Evolutionary conservation across 2,113 vertebrate species (phyloP), one percentile per base, ranked within the genome.

Genomic region (Coryphaenoides rupestris): DNA sequence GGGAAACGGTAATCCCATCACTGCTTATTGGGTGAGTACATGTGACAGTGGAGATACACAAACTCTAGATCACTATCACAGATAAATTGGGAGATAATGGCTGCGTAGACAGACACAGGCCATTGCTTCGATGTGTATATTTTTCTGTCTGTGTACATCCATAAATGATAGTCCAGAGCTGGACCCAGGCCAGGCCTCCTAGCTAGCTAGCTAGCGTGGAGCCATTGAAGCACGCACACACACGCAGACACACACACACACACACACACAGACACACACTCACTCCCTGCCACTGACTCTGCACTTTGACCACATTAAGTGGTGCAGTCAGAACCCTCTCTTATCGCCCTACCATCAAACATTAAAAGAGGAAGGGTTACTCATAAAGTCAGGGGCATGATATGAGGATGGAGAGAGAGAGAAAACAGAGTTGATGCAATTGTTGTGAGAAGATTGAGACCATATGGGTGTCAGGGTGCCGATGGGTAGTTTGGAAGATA

Each of bases 301-400:
- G 87, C 85, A 85, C 91, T 92, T 92, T 89, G 91, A 87, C 88
- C 90, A 87, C 88, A 89, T 91, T 88, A 91, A 87, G 75, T 33
- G 54, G 2, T 53, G 77, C 78, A 75, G 80, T 78, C 75, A 28
- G 77, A 24, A 74, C 78, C 73, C 58, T 65, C 80, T 77, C 84
- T 91, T 91, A 91, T 92, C 89, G 66, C 75, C 75, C 67, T 70
- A 76, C 28, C 86, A 89, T 89, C 84, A 86, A 88, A 89, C 87
- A 85, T 88, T 86, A 85, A 88, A 83, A 88, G 84, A 85, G 80
- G 81, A 77, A 75, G 73, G 70, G 79, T 78, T 65, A 70, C 82
- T 75, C 76, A 81, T 81, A 85, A 84, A 85, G 75, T 72, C 67
- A 21, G 66, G 82, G 70, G 82, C 28, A 33, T 33, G 28, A 33